A percentile compares a stretch with the other conserved stretches of the same genome.
phyloP scores from a whole-genome alignment of 2,113 vertebrate genomes.

The Pseudonaja textilis region DNA sequence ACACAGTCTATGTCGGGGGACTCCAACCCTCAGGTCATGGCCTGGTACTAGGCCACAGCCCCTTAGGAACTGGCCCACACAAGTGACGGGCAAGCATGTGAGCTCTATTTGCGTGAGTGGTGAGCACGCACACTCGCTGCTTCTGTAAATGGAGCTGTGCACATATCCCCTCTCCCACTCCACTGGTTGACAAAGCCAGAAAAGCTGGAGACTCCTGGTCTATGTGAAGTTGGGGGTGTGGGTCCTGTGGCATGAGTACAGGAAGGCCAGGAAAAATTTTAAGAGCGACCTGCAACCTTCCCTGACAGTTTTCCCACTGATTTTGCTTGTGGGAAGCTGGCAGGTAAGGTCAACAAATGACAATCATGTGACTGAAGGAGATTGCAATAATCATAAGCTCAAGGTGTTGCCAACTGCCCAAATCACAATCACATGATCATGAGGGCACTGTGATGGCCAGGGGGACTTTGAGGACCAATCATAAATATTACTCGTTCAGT shows the following conservation, averaged over 20 bases:
- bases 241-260: background rate
- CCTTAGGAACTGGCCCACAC: background rate
- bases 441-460: background rate
- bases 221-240: background rate
- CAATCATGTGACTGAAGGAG: background rate
- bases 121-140: rapidly evolving
- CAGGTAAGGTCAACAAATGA: background rate
- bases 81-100: background rate
- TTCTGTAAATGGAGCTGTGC: background rate
- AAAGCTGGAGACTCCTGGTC: background rate
- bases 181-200: background rate
- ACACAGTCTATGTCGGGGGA: background rate
- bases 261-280: background rate
- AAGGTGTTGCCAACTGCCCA: background rate
- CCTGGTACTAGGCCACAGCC: background rate
- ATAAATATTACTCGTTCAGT: background rate
- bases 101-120: background rate
- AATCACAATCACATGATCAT: background rate
- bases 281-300: background rate
- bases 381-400: background rate
- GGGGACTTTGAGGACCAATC: background rate
- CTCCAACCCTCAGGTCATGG: background rate
- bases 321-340: background rate
- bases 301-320: background rate
- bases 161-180: background rate